A percentile compares a stretch with the other conserved stretches of the same genome.
Evolutionary conservation across 1,140 invertebrate genomes (phyloP).

Genomic region (Apocrypta bakeri): DNA sequence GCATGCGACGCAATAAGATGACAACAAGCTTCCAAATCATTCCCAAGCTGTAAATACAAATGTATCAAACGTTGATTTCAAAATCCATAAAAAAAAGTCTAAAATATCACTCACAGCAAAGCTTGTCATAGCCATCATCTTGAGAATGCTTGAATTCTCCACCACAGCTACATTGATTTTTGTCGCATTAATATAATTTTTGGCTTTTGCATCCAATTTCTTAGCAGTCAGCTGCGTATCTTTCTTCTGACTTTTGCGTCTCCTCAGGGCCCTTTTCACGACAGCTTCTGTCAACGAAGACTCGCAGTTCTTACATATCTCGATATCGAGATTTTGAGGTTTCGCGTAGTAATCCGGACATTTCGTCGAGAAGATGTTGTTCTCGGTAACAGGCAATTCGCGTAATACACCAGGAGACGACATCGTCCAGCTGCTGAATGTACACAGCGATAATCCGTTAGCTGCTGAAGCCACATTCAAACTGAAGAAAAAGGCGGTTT

Average conservation of each 20-base stretch:
- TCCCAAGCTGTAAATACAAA: conserved; percentile 52
- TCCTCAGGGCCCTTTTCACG: not conserved
- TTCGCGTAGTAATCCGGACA: no score
- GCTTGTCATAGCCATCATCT: conserved; percentile 62
- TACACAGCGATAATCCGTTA: not conserved
- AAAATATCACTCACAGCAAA: conserved; percentile 61
- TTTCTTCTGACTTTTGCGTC: not conserved
- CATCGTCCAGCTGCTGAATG: not conserved
- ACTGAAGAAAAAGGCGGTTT: not conserved
- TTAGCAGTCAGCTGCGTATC: not conserved
- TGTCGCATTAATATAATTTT: not conserved
- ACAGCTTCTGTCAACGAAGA: not conserved
- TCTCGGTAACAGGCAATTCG: not conserved
- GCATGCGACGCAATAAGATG: conserved; percentile 67
- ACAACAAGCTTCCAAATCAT: conserved; percentile 63
- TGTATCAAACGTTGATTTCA: no score
- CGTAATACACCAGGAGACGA: conserved; percentile 22
- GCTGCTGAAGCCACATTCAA: not conserved
- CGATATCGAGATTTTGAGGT: no score
- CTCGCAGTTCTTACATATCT: no score
- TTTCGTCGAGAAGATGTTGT: not conserved
- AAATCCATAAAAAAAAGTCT: no score
- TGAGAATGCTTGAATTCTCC: conserved; percentile 62
- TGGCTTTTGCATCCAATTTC: not conserved
- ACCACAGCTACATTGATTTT: conserved; percentile 47